Conservation (phyloP, 1,140 invertebrate genomes). For the Drosophila saltans region DNA sequence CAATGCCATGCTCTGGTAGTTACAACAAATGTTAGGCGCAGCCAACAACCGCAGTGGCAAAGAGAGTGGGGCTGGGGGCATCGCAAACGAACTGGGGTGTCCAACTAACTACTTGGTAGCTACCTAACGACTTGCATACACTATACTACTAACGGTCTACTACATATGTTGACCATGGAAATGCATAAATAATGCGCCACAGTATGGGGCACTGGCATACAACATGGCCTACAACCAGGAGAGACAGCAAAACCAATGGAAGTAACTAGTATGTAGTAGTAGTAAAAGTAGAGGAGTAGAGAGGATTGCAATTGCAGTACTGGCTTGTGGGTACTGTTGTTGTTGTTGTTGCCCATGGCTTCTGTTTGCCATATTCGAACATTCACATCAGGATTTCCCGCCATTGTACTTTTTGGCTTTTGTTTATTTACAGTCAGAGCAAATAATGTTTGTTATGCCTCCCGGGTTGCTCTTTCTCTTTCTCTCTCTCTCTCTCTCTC, state of each 20-base stretch:
- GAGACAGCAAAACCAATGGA: slow-evolving; percentile 39
- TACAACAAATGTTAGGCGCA: slow-evolving; percentile 80
- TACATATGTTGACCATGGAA: slow-evolving; percentile 81
- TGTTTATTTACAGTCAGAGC: slow-evolving; percentile 80
- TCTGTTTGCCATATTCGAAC: slow-evolving; percentile 80
- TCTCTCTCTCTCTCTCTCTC: slow-evolving; percentile 16
- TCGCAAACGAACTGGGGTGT: slow-evolving; percentile 15
- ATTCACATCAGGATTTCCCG: slow-evolving; percentile 80
- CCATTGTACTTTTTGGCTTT: slow-evolving; percentile 80
- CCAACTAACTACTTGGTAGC: slow-evolving; percentile 74
- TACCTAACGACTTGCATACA: slow-evolving; percentile 71
- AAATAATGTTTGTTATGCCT: slow-evolving; percentile 76
- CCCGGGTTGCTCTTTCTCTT: slow-evolving; percentile 19
- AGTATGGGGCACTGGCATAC: slow-evolving; percentile 49
- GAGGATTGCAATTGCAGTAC: slow-evolving; percentile 29
- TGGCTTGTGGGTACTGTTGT: slow-evolving; percentile 19
- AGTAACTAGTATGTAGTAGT: slow-evolving; percentile 29
- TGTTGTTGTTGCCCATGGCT: slow-evolving; percentile 33
- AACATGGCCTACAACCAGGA: slow-evolving; percentile 71
- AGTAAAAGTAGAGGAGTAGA: neutral
- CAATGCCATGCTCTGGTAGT: slow-evolving; percentile 79
- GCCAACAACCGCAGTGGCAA: slow-evolving; percentile 63
- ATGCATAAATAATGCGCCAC: slow-evolving; percentile 80
- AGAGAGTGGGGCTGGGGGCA: neutral
- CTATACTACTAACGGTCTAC: slow-evolving; percentile 38